Evolutionary conservation across 2,113 vertebrate species (phyloP), one percentile per base, ranked within the genome.

Genomic region (Blennius ocellaris): DNA sequence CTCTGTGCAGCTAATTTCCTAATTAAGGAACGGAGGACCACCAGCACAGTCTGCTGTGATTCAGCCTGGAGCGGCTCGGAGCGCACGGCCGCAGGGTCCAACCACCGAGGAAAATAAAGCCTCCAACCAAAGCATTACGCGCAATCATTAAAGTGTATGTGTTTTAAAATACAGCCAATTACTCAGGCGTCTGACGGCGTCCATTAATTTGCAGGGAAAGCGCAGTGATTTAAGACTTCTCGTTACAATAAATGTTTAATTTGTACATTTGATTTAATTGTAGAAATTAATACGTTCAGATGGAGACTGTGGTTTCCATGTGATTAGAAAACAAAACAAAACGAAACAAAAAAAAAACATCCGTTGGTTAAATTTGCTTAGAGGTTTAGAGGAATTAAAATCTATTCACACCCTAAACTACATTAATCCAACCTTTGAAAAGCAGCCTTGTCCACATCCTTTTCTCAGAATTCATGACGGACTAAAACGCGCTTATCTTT

Each of bases 1-100:
- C 89, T 93, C 82, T 92, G 83, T 89, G 88, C 86, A 75, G 90
- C 92, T 78, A 93, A 93, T 94, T 94, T 93, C 86, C 93, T 93
- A 94, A 96, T 96, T 96, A 96, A 92, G 83, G 81, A 67, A 76
- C 83, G 49, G 53, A 77, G 88, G 95, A 95, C 95, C 95, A 96
- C 94, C 94, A 93, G 92, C 92, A 84, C 82, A 87, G 93, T 76
- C 60, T 89, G 86, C 74, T 10, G 72, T 57, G 90, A 70, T 78
- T 55, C 61, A 71, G 74, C 81, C 75, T 68, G 60, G 44, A 81
- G 82, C 61, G 89, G 78, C 83, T 75, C 7, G n/a, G 74, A 64
- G 69, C 77, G 80, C 84, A 52, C 84, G 84, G 90, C 85, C 77
- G 73, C 74, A 55, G 58, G 76, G 73, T 65, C 17, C 65, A 85